Evolutionary conservation across 2,797 vertebrate genomes (phyloP), one percentile per base, ranked within the genome.

Genomic region (Clarias platycephalus): DNA sequence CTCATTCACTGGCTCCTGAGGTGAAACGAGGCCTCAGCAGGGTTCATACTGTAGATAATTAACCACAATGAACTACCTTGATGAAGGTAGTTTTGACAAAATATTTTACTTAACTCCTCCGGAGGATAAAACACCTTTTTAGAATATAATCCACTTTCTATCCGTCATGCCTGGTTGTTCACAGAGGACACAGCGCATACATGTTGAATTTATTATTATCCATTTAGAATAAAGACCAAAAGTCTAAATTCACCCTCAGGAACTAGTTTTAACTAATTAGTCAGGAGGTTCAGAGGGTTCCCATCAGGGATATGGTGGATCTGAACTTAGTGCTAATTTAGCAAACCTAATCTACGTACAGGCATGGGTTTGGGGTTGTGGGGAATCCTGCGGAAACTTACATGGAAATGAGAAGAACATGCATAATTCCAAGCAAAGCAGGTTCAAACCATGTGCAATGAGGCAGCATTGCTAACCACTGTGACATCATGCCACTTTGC

Each of bases 1-100:
- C 16, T 57, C 62, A 26, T 72, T 58, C 53, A 34, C 26, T 62
- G 44, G 57, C 67, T 40, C 70, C 81, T 66, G 15, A 74, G 49
- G 71, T 62, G 58, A 40, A 83, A 85, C 57, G 71, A 83, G 64
- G 74, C 49, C 66, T 83, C 15, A 10, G 83, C 66, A 85, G 66
- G 75, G 74, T 81, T 83, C 78, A 74, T 81, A 31, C 31, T 1
- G 31, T 31, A 78, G 71, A 78, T 88, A 88, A 88, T 88, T 87
- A 88, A 82, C 81, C 85, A 31, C 81, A 83, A 76, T 81, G 78
- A 88, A 82, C 62, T 49, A 67, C 70, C 67, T 66, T 74, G 85
- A 85, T 81, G 80, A 68, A 87, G 68, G 64, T 28, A 75, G n/a
- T 20, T 57, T 8, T 75, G 5, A 75, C 13, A 26, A n/a, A 75